Evolutionary conservation across 2,888 invertebrate species (phyloP), one percentile per base, ranked within the genome.

Genomic region (Eupithecia subfuscata): DNA sequence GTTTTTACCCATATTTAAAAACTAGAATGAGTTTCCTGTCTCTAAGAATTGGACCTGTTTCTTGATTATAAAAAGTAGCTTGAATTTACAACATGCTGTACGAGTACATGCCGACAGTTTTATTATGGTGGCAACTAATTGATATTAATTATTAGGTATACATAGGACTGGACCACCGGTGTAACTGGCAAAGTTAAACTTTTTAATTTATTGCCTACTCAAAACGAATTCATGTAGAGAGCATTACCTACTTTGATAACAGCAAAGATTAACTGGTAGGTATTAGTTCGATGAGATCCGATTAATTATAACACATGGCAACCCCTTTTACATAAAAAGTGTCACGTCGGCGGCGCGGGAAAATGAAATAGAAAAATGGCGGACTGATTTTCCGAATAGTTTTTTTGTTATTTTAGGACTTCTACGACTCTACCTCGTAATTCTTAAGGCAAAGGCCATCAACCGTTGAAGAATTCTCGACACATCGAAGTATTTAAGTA

Each of bases 61-160:
- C 74, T 45, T 34, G 68, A 43, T 30, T 56, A 37, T 73, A 81
- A 80, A 79, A 80, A 78, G 67, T 18, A 75, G 74, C 70, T 72
- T 69, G 70, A 77, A 63, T 76, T 71, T 70, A 80, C 74, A 79
- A 73, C 74, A 67, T 67, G 43, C 67, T 40, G 37, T 34, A 67
- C 30, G 30, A 30, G 30, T 30, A 30, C 68, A 68, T 45, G n/a
- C 68, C 22, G 43, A 67, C 22, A 68, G 69, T 68, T 68, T 68
- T 67, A 40, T n/a, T 68, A 68, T 70, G 56, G 76, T 70, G 70
- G 79, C 79, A 78, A 83, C 79, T 85, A 84, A 84, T 85, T 82
- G 83, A 82, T 81, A 85, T 84, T 82, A 85, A 85, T 85, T 83
- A 81, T 79, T 75, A 70, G 75, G 74, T 34, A 14, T n/a, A 67